A percentile compares a stretch with the other conserved stretches of the same genome.
phyloP scores from a whole-genome alignment of 2,888 invertebrate genomes.

The Campoletis raptor region DNA sequence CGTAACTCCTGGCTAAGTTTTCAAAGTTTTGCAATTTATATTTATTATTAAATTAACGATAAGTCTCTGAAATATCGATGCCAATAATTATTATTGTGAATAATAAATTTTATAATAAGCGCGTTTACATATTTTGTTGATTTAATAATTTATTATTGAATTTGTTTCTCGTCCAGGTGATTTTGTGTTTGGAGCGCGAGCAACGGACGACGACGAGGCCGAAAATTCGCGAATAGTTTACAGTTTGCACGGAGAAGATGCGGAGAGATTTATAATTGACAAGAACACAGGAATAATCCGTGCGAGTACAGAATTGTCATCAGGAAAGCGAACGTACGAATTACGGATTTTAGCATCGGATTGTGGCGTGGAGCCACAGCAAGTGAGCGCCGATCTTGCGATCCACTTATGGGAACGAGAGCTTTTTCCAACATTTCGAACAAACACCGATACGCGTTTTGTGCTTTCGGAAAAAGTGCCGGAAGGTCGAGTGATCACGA shows the following conservation, averaged over 20 bases:
- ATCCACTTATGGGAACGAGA: slow-evolving; percentile 92
- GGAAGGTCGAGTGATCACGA: slow-evolving; percentile 91
- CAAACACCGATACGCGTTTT: slow-evolving; percentile 90
- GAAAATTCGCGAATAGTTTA: slow-evolving; percentile 93
- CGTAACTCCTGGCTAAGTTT: neutral
- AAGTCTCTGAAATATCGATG: neutral
- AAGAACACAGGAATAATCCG: slow-evolving; percentile 94
- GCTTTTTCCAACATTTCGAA: slow-evolving; percentile 92
- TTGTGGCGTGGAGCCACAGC: slow-evolving; percentile 89
- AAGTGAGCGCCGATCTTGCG: slow-evolving; percentile 91
- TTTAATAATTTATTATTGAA: neutral
- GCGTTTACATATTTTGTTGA: too few species aligned
- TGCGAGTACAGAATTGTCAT: slow-evolving; percentile 89
- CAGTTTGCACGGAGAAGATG: slow-evolving; percentile 91
- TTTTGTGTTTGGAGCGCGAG: slow-evolving; percentile 96
- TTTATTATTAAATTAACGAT: neutral
- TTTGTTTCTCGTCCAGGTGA: slow-evolving; percentile 84
- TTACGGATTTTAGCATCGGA: slow-evolving; percentile 93
- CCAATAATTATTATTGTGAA: neutral
- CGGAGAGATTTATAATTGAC: slow-evolving; percentile 92
- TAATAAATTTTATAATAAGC: neutral
- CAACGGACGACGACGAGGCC: slow-evolving; percentile 93
- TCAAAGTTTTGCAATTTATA: neutral
- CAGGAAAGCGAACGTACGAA: slow-evolving; percentile 88
- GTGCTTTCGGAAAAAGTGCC: slow-evolving; percentile 92